Conservation (phyloP, 2,113 vertebrate species). For the Ifrita kowaldi region DNA sequence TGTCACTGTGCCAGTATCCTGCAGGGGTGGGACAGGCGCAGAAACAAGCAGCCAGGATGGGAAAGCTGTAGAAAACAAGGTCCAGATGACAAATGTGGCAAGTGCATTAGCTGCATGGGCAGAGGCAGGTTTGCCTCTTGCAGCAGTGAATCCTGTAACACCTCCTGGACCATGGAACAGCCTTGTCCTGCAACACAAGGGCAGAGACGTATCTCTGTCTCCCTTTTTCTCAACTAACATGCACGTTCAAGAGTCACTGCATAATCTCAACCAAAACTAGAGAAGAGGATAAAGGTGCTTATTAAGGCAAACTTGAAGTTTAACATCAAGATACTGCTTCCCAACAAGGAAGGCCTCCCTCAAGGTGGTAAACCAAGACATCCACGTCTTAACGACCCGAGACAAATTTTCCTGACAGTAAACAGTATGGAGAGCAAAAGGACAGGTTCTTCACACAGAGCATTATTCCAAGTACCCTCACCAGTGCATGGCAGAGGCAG, state of each 20-base stretch:
- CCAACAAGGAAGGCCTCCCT: background rate
- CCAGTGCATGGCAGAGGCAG: background rate
- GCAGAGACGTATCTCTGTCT: background rate
- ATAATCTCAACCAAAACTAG: background rate
- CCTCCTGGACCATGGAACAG: background rate
- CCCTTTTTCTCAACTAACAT: background rate
- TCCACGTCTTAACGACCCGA: background rate
- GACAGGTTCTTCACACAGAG: background rate
- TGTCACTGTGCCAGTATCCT: background rate
- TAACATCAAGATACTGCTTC: background rate
- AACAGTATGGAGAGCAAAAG: background rate
- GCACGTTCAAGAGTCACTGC: background rate
- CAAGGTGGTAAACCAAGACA: background rate
- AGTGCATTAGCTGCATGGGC: background rate
- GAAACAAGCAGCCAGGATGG: background rate
- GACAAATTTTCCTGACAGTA: background rate
- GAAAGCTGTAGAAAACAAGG: background rate
- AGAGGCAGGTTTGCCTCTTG: background rate
- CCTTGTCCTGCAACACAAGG: fast-evolving
- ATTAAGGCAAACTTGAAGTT: background rate
- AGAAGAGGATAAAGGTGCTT: background rate
- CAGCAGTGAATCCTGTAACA: background rate
- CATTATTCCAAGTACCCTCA: background rate
- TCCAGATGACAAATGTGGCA: background rate
- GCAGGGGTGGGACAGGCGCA: background rate